These are phyloP conservation scores for Hedychridium roseum DNA, from an alignment of 2,888 invertebrate species.

Conservation along the genomic window DNA sequence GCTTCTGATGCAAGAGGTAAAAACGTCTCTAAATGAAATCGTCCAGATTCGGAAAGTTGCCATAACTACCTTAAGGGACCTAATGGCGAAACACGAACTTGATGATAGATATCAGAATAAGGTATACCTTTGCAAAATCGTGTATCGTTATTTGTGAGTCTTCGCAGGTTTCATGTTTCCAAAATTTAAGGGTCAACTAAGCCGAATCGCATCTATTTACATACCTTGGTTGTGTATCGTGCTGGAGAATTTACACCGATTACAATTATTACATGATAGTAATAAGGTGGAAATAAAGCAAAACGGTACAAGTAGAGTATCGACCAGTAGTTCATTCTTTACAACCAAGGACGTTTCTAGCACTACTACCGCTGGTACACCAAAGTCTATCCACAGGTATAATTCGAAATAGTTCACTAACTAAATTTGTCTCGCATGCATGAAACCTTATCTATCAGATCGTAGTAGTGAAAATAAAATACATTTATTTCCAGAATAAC, in stretches of 20 bases:
- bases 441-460: background rate
- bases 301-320: constrained; percentile 66
- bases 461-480: background rate
- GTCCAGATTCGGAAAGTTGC: constrained; percentile 84
- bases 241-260: constrained; percentile 84
- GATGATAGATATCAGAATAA: constrained; percentile 88
- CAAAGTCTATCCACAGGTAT: constrained; percentile 55
- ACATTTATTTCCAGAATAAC: constrained; percentile 67
- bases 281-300: constrained; percentile 58
- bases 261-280: constrained; percentile 63
- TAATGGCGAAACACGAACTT: constrained; percentile 92
- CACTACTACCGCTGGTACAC: constrained; percentile 44
- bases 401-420: background rate
- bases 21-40: constrained; percentile 85
- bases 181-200: constrained; percentile 72
- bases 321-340: constrained; percentile 70
- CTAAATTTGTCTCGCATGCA: constrained; percentile 1
- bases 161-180: too few species aligned
- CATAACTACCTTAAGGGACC: constrained; percentile 80
- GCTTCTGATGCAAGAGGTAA: constrained; percentile 86
- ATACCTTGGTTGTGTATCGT: constrained; percentile 90
- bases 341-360: constrained; percentile 65
- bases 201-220: constrained; percentile 88
- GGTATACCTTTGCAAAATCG: constrained; percentile 58
- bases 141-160: background rate